A percentile compares a stretch with the other conserved stretches of the same genome.
phyloP scores from a whole-genome alignment of 2,797 vertebrate genomes.

The Esox masquinongy region DNA sequence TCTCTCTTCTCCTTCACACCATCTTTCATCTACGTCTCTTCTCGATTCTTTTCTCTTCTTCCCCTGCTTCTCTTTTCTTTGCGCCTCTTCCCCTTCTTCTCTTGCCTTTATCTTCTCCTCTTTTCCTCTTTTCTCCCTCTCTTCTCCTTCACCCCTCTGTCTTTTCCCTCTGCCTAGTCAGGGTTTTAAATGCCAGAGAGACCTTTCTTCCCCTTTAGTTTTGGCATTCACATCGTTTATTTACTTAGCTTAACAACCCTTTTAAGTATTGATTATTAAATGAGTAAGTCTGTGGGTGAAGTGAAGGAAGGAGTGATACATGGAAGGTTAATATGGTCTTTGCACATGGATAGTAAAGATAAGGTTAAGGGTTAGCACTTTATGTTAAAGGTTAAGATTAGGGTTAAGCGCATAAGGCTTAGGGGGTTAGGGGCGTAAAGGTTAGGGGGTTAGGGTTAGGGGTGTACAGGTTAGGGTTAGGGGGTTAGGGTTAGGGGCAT shows the following conservation, averaged over 20 bases:
- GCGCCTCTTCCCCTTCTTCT: conserved; percentile 24
- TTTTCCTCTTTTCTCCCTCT: neutral
- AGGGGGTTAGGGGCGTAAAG: too few species aligned
- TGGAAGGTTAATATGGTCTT: too few species aligned
- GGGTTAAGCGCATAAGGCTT: too few species aligned
- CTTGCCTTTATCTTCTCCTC: neutral
- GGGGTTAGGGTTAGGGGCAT: too few species aligned
- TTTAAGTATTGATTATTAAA: neutral
- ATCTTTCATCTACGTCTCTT: neutral
- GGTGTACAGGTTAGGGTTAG: too few species aligned
- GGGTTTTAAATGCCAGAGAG: neutral
- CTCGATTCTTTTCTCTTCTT: neutral
- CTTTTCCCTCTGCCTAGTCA: neutral
- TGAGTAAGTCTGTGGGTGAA: neutral
- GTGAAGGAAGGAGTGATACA: too few species aligned
- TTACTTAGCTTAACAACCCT: neutral
- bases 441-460: too few species aligned
- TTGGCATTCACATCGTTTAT: neutral
- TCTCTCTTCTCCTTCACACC: conserved; percentile 16
- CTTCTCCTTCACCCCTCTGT: conserved; percentile 10
- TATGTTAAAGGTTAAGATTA: too few species aligned
- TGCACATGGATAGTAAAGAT: too few species aligned
- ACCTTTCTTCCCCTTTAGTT: neutral
- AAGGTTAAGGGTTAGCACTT: too few species aligned
- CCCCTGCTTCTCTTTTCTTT: conserved; percentile 6